Evolutionary conservation across 1,140 invertebrate species (phyloP), one percentile per base, ranked within the genome.

Genomic region (Formica exsecta): DNA sequence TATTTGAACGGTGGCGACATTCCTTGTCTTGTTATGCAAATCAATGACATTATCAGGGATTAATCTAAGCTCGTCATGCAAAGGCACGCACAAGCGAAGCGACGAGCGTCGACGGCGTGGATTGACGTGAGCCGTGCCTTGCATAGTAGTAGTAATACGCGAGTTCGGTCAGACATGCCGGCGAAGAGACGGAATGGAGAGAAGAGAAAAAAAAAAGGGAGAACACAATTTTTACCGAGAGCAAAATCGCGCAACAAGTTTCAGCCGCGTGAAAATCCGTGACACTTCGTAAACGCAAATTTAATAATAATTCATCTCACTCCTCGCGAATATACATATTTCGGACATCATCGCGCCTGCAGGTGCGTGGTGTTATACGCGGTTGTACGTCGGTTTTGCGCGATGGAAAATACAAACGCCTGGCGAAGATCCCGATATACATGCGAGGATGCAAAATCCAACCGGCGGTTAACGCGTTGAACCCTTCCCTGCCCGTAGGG

Each of bases 191-290:
- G 0, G 1, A n/a, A 5, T 3, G 2, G 3, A 65, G 2, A 54
- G 13, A 38, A n/a, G 19, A 16, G 25, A 19, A 32, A 36, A 32
- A 36, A 32, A 36, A 25, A 19, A 44, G 8, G 25, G 16, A 61
- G 11, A 11, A 4, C 5, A n/a, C 3, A 59, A 3, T 5, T 8
- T 51, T 65, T 68, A 71, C 16, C 25, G 48, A 11, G 41, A 57
- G 38, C 7, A 54, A 81, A 75, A 75, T 70, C 25, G 54, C 19
- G 85, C 75, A 86, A 87, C 85, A 88, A 88, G 85, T 88, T 61
- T 70, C 36, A 41, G 44, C 66, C 9, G 54, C 25, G 16, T 6
- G 13, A 51, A 57, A 7, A 3, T 65, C 48, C 13, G 16, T 25
- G 25, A 59, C 71, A 62, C 9, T 74, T 59, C 8, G 48, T 16